Conservation (phyloP, 2,797 vertebrate genomes). For the Cebuella pygmaea region DNA sequence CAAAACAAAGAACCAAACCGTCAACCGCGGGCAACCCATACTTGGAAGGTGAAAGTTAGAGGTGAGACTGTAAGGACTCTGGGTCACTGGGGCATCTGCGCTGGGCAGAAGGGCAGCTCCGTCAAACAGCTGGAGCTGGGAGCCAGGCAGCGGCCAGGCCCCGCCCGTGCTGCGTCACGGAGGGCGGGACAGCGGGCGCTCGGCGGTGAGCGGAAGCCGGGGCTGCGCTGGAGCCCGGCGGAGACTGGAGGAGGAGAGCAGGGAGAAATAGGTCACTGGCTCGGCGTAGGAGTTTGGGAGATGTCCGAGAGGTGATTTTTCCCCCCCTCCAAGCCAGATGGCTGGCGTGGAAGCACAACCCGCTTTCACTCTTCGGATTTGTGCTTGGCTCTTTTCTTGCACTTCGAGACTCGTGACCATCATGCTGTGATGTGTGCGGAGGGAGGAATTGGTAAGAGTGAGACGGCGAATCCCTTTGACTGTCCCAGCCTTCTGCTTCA, state of each 20-base stretch:
- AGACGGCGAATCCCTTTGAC: neutral
- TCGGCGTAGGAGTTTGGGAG: neutral
- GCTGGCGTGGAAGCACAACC: neutral
- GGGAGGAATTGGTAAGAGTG: constrained; percentile 62
- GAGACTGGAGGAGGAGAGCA: accelerated
- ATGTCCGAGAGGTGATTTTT: neutral
- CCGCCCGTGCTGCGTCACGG: constrained; percentile 18
- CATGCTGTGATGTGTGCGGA: constrained; percentile 66
- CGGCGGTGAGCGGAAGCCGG: neutral
- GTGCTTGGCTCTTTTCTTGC: neutral
- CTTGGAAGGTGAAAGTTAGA: neutral
- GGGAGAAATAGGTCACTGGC: neutral
- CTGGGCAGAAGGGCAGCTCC: accelerated
- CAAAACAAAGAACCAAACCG: neutral
- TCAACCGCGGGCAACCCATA: accelerated
- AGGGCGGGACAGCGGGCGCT: neutral
- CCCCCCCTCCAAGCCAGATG: neutral
- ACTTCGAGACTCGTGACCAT: neutral
- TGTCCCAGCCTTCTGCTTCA: no score
- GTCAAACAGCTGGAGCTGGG: neutral
- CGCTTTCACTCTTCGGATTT: neutral
- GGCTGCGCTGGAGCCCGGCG: accelerated
- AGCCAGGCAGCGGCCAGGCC: accelerated
- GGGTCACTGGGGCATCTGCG: accelerated
- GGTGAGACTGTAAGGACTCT: accelerated